Evolutionary conservation across 2,888 invertebrate genomes (phyloP).

Genomic region (Vanessa cardui): DNA sequence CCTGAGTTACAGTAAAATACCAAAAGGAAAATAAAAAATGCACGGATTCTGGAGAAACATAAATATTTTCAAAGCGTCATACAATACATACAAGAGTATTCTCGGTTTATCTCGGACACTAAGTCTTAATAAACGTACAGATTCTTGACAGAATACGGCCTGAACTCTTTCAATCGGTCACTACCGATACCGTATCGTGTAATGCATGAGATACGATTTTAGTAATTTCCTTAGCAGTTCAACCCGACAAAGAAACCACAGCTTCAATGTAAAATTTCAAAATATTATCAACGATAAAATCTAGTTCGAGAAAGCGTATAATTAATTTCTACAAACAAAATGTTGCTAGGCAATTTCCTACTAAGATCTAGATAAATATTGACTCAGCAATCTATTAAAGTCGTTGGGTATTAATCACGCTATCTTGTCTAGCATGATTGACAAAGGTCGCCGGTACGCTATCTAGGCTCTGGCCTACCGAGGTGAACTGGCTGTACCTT

Average conservation of each 20-base stretch:
- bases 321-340: conserved; percentile 9
- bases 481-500: conserved; percentile 38
- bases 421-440: conserved; percentile 54
- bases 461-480: conserved; percentile 40
- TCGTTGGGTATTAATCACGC: conserved; percentile 53
- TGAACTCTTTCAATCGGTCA: too few relatives aligned
- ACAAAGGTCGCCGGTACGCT: conserved; percentile 60
- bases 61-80: too few relatives aligned
- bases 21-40: too few relatives aligned
- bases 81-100: too few relatives aligned
- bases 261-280: not conserved
- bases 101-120: too few relatives aligned
- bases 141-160: too few relatives aligned
- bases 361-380: conserved; percentile 41
- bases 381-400: conserved; percentile 51
- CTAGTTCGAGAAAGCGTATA: conserved; percentile 2
- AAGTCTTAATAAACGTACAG: too few relatives aligned
- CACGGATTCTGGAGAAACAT: too few relatives aligned
- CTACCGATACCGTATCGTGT: too few relatives aligned
- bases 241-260: not conserved
- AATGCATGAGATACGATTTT: too few relatives aligned
- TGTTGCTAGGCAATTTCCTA: conserved; percentile 28
- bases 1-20: too few relatives aligned
- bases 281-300: conserved; percentile 2
- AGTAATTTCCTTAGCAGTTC: too few relatives aligned